Evolutionary conservation across 2,888 invertebrate genomes (phyloP), one percentile per base, ranked within the genome.

Genomic region (Muscina levida): DNA sequence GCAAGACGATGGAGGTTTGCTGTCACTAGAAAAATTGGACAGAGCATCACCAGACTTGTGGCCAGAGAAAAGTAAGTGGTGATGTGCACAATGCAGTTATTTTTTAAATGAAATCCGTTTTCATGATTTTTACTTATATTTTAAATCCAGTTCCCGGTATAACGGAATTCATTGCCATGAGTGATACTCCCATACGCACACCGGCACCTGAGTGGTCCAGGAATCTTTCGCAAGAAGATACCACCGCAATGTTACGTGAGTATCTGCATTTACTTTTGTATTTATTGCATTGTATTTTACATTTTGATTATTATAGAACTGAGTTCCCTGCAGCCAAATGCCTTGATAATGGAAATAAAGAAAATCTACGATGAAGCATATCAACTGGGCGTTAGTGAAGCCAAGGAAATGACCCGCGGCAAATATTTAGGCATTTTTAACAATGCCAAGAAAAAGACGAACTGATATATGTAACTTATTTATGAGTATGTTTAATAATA

Each of bases 321-420:
- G 67, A 94, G 95, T 22, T 91, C 93, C 10, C 88, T 98, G 68
- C 93, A 97, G 8, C 94, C 96, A 71, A 94, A 96, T 80, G 95
- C 95, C 82, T 91, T 99, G 31, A 95, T 98, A 85, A 94, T 96
- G 86, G 98, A 98, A 92, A 97, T 99, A 0, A 96, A 97, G 89
- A 96, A 97, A 87, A 92, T 99, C 15, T 98, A 98, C 88, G 98
- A 98, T 88, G 92, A 96, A 79, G 97, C 98, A 0, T 99, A 98
- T 90, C 96, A 97, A 87, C 91, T 99, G 37, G 98, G 98, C 2
- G 92, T 97, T 15, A 97, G 98, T 88, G 98, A 99, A 91, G 95
- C 97, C 0, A 97, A 97, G 89, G 98, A 98, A 92, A 97, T 98
- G 95, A 98, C 98, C 0, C 92, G 98, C 85, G 98, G 98, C 48